Base-by-base conservation (phyloP, 1,140 invertebrate genomes). In the Hetaerina americana region DNA sequence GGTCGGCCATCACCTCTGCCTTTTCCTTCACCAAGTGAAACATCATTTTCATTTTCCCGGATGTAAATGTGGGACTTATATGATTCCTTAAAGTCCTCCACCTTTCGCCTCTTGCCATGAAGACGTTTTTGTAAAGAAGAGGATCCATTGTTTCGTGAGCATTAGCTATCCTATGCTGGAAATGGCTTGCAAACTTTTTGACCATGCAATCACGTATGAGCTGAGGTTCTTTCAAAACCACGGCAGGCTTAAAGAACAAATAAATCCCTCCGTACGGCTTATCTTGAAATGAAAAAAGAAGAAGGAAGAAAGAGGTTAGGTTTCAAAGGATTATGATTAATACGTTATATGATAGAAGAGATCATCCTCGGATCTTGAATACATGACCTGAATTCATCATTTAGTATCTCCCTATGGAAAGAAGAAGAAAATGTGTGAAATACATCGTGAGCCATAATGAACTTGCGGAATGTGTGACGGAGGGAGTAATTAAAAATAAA, bases 41-140 rank as follows among this genome's bases (percentile, higher is more conserved):
- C 81, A 85, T 84, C 0, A 78, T 77, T 73, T 84, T 85, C 70
- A 85, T 78, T 74, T 84, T 85, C 0, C 77, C 79, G 0, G 81
- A 76, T 5, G 83, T 82, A 73, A 85, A 85, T 0, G 80, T 80
- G 1, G 82, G 81, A 5, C 82, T 80, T 72, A 85, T 76, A 75
- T 82, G 82, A 18, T 77, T 72, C 15, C 81, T 78, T n/a, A 85
- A 75, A 27, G 75, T 78, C 75, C 80, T 84, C 84, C 84, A 85
- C 68, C 77, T 74, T 22, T 27, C 22, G 27, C 84, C 85, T 78
- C 18, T 29, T 25, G 71, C 70, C 18, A 49, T 49, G 27, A 73
- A 73, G 0, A 73, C 24, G 67, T 73, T 66, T 29, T 28, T 28
- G 69, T 22, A 24, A 10, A 26, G n/a, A 3, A 70, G 1, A 15